phyloP scores from a whole-genome alignment of 2,888 invertebrate species.

The Cheilosia impressa region DNA sequence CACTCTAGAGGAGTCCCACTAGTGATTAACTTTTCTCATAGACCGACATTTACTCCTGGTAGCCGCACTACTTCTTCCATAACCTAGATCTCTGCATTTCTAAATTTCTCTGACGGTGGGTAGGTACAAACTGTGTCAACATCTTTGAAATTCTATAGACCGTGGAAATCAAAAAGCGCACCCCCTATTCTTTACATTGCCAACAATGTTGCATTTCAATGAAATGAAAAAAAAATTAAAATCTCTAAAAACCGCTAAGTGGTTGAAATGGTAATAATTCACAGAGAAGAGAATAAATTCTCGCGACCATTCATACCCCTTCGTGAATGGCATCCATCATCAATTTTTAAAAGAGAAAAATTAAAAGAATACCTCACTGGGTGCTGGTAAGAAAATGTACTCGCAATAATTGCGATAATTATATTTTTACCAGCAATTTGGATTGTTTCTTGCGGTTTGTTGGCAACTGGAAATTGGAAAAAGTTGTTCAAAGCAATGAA shows the following conservation, averaged over 20 bases:
- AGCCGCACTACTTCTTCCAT: constrained; percentile 18
- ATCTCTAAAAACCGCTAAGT: constrained; percentile 20
- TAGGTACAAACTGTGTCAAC: constrained; percentile 26
- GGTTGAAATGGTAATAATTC: constrained; percentile 49
- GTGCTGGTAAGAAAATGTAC: too few species aligned
- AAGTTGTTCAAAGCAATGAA: too few species aligned
- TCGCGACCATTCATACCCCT: background rate
- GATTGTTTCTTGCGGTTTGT: too few species aligned
- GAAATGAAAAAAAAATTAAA: background rate
- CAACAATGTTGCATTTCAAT: background rate
- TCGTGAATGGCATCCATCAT: constrained; percentile 11
- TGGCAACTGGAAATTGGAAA: too few species aligned
- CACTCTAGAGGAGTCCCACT: too few species aligned
- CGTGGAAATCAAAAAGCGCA: constrained; percentile 12
- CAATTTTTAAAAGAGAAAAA: background rate
- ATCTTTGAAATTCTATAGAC: constrained; percentile 30
- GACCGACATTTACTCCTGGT: background rate
- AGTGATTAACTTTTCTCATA: too few species aligned
- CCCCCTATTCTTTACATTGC: constrained; percentile 12
- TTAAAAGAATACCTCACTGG: too few species aligned
- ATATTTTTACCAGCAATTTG: too few species aligned
- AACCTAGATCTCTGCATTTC: constrained; percentile 31
- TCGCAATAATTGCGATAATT: too few species aligned
- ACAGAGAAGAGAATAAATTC: constrained; percentile 33
- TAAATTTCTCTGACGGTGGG: background rate